Base-by-base conservation (phyloP, 2,113 vertebrate genomes). In the Rhinoptilus africanus region DNA sequence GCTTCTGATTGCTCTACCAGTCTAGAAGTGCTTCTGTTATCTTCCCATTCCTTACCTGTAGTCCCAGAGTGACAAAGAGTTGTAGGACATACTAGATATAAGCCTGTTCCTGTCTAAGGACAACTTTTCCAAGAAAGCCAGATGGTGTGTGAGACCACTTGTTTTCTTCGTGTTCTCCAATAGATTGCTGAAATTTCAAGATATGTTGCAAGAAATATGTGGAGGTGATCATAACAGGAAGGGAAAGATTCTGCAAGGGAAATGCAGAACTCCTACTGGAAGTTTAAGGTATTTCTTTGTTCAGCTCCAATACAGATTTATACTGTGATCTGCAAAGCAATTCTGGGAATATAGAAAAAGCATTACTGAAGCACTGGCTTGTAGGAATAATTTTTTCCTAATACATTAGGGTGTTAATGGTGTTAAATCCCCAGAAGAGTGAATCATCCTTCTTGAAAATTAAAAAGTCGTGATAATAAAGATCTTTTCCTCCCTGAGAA, bases 171-270 rank as follows among this genome's bases (percentile, higher is more conserved):
- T 62, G 17, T 47, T 85, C 45, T 62, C 66, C 37, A 80, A 47
- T 0, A 53, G 26, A 24, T 32, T 10, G 20, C 5, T 83, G 30
- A 60, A 68, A 85, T 89, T 48, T 71, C 39, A 87, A 85, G 83
- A 53, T 32, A 34, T 0, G 1, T 14, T 56, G 11, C 19, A 47
- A 67, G 60, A 71, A 59, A 43, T 14, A 51, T 0, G 3, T 4
- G 4, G 43, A 37, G 26, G 14, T 50, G 24, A 62, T 57, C 19
- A 47, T 18, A 73, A 35, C 0, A 0, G 5, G 32, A 69, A 73
- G 10, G 21, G 6, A 84, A 60, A 15, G 59, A 73, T 92, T 66
- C 37, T 9, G 2, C 6, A 60, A 68, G 15, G 8, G 34, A 89
- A 78, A 72, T 75, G 19, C 12, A 75, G 75, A 87, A 39, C 27